Percentiles rank a stretch among this genome's conserved stretches.
phyloP scores from a whole-genome alignment of 2,113 vertebrate genomes.

The Acinonyx jubatus region DNA sequence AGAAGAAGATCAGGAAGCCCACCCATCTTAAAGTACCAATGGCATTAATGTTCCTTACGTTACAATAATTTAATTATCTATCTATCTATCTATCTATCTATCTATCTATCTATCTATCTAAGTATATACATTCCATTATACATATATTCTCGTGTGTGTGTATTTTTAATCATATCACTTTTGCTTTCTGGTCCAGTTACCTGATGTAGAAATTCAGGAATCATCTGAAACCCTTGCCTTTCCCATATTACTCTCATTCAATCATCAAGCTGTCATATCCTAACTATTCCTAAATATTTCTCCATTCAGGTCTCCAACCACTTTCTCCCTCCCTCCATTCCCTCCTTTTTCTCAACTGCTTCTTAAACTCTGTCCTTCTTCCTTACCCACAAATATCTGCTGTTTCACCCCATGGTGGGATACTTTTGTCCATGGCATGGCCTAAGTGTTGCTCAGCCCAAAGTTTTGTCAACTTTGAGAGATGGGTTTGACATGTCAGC shows the following conservation, averaged over 20 bases:
- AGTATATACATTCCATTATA: background rate
- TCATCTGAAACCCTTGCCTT: background rate
- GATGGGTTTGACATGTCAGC: background rate
- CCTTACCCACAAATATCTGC: background rate
- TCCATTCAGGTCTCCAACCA: background rate
- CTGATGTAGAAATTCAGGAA: background rate
- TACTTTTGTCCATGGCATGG: background rate
- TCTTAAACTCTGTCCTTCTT: background rate
- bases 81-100: background rate
- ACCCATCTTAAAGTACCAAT: too few species aligned
- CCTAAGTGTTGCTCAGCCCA: background rate
- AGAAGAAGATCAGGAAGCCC: background rate
- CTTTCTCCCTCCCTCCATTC: background rate
- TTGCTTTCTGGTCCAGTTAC: background rate
- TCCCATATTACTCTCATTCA: background rate
- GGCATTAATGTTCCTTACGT: background rate
- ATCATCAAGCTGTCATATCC: background rate
- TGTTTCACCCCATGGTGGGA: background rate
- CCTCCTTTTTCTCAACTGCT: background rate
- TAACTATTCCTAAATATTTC: background rate
- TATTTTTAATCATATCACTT: background rate
- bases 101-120: background rate
- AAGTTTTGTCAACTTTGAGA: background rate
- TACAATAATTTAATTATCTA: background rate
- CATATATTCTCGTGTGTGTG: background rate